Base-by-base conservation (phyloP, 2,113 vertebrate genomes). In the Boulengeromyrus knoepffleri region DNA sequence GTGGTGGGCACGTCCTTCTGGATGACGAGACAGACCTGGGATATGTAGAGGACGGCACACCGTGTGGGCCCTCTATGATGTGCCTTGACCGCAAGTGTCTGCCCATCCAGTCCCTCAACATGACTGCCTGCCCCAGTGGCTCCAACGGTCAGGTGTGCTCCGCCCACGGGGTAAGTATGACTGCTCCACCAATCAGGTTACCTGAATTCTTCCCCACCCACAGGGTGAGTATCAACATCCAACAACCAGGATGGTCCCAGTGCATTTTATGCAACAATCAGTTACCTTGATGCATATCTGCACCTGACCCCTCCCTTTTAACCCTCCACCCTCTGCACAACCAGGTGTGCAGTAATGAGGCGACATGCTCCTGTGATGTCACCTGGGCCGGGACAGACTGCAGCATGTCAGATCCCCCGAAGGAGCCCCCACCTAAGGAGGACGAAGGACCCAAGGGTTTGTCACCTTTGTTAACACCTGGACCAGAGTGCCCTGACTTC, bases 311-410 rank as follows among this genome's bases (percentile, higher is more conserved):
- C 70, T 77, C 13, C 31, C 85, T 87, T 50, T 49, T 53, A 70
- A 47, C 46, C 46, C 7, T 50, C 47, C n/a, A 21, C 47, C 49
- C 24, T 89, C 89, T 62, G 90, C 17, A 46, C 66, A 86, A 77
- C 66, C 93, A 99, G 99, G 96, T 99, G 89, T 99, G 99, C 94
- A 99, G 98, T 95, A 99, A 99, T 83, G 98, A 99, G 96, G 99
- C 97, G 80, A 97, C 98, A n/a, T 99, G 99, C 94, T 98, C 99
- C 92, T 99, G 99, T 93, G 96, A 98, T 92, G 94, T 94, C 89
- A 98, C 97, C 87, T 99, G 98, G 99, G 99, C 98, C 8, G 99
- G 99, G 46, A 99, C 98, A 80, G 99, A 99, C 95, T 99, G 99
- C 96, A 99, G 98, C 94, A 99, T 99, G 94, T 96, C 97, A 53